These are phyloP conservation scores for Chorisops tibialis DNA, from an alignment of 2,888 invertebrate genomes.

Conservation along the genomic window DNA sequence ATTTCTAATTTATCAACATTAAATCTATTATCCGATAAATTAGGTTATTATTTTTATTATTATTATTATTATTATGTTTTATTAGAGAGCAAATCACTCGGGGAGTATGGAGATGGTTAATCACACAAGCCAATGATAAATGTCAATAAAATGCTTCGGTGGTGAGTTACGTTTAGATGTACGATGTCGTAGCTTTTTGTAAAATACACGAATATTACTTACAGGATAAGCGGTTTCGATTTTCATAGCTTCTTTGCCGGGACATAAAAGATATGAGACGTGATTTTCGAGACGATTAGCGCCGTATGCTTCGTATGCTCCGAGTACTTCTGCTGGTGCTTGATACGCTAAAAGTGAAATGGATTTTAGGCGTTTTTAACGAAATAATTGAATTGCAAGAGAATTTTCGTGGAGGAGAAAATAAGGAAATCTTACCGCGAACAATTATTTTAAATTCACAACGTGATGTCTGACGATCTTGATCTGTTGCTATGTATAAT, in stretches of 20 bases:
- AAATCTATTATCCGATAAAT: not conserved
- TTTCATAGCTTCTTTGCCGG: constrained; percentile 45
- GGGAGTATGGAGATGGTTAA: no score
- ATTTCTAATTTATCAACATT: no score
- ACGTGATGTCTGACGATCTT: constrained; percentile 60
- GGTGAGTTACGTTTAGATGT: constrained; percentile 19
- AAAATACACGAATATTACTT: constrained; percentile 42
- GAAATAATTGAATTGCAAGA: not conserved
- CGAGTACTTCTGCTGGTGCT: not conserved
- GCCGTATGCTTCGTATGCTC: constrained; percentile 19
- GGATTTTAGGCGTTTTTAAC: not conserved
- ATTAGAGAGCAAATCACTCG: constrained; percentile 3
- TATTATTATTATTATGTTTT: not conserved
- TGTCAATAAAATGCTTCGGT: constrained; percentile 36
- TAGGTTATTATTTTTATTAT: not conserved
- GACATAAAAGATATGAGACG: constrained; percentile 49
- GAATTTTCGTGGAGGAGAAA: not conserved
- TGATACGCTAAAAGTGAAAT: not conserved
- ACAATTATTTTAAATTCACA: constrained; percentile 64
- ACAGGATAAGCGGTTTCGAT: constrained; percentile 47
- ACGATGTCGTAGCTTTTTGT: constrained; percentile 29
- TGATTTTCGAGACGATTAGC: constrained; percentile 37
- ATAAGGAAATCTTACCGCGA: constrained; percentile 52
- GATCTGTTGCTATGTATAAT: constrained; percentile 63
- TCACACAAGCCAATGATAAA: constrained; percentile 36